phyloP scores from a whole-genome alignment of 1,140 invertebrate species.

The Pseudomyrmex flavicornis region DNA sequence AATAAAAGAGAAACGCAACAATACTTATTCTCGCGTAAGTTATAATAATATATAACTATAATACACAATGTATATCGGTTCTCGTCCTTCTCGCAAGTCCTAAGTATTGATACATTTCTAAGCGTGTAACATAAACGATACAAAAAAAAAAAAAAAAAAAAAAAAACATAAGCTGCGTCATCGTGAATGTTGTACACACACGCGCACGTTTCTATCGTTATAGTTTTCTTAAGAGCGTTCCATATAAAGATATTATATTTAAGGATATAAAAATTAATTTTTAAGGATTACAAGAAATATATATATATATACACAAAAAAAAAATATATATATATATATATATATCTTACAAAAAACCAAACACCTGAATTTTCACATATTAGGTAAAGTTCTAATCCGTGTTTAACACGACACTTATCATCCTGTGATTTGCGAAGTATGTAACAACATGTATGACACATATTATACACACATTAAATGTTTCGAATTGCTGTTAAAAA shows the following conservation, averaged over 20 bases:
- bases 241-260: constrained; percentile 28
- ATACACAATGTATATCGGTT: background rate
- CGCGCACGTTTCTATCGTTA: constrained; percentile 40
- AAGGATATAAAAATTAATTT: background rate
- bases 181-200: constrained; percentile 32
- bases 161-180: background rate
- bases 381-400: constrained; percentile 23
- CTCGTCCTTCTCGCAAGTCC: constrained; percentile 18
- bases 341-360: background rate
- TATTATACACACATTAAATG: constrained; percentile 43
- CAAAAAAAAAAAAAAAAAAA: background rate
- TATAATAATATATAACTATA: background rate
- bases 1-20: background rate
- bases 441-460: constrained; percentile 10
- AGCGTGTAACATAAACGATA: constrained; percentile 4
- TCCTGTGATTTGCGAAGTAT: constrained; percentile 40
- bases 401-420: constrained; percentile 23
- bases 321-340: background rate
- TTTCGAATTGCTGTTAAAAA: constrained; percentile 52
- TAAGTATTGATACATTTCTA: constrained; percentile 21
- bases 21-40: background rate
- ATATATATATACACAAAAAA: constrained; percentile 1
- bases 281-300: constrained; percentile 41
- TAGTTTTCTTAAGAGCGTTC: constrained; percentile 17
- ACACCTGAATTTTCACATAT: background rate